Evolutionary conservation across 2,113 vertebrate species (phyloP).

Genomic region (Gavia stellata): DNA sequence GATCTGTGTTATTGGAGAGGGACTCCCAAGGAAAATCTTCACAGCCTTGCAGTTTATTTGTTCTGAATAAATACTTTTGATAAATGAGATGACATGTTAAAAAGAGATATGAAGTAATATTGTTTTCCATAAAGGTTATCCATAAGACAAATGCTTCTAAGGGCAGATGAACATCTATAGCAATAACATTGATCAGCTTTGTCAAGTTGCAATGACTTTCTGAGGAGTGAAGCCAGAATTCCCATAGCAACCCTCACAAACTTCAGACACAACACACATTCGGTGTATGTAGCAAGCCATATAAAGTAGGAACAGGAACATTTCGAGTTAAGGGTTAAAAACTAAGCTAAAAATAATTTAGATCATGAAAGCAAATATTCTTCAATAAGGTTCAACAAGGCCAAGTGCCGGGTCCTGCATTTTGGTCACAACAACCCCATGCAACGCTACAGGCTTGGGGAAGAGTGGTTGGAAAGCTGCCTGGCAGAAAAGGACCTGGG

Average conservation of each 20-base stretch:
- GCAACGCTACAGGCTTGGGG: no score
- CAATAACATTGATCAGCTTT: background rate
- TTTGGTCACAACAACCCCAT: no score
- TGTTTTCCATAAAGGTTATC: background rate
- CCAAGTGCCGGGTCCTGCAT: no score
- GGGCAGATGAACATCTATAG: background rate
- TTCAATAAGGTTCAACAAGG: no score
- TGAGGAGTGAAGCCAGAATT: background rate
- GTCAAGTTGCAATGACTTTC: background rate
- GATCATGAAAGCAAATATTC: background rate
- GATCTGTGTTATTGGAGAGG: background rate
- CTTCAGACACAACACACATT: background rate
- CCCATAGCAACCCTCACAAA: background rate
- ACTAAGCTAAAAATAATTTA: background rate
- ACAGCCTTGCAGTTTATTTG: background rate
- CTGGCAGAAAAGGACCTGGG: no score
- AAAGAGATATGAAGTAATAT: background rate
- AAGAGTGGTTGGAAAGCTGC: no score
- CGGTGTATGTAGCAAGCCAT: background rate
- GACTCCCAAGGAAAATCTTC: background rate
- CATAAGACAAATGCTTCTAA: background rate
- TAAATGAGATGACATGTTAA: background rate
- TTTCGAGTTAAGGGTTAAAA: background rate
- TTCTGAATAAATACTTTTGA: background rate
- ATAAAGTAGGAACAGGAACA: background rate